Evolutionary conservation across 2,113 vertebrate species (phyloP).

Genomic region (Bothrops jararaca): DNA sequence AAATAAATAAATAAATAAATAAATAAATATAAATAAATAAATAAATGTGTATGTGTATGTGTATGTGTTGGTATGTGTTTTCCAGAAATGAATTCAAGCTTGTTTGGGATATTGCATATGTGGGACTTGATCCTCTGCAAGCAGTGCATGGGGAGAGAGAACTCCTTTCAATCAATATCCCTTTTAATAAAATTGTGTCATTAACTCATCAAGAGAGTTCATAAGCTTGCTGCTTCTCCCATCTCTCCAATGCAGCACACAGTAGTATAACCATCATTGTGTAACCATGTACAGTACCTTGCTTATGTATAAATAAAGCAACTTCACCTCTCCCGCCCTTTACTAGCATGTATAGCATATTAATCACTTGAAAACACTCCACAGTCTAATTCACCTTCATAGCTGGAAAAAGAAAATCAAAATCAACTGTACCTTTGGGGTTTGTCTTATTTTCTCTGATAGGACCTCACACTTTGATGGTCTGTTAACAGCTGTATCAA

Average conservation of each 20-base stretch:
- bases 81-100: not conserved
- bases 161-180: not conserved
- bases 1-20: too few relatives aligned
- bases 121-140: not conserved
- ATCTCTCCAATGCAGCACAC: not conserved
- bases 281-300: not conserved
- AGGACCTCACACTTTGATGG: constrained; percentile 23
- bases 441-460: constrained; percentile 24
- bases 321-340: constrained; percentile 11
- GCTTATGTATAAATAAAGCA: constrained; percentile 17
- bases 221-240: not conserved
- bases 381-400: constrained; percentile 30
- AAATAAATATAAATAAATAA: too few relatives aligned
- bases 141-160: not conserved
- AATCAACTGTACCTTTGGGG: not conserved
- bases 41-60: too few relatives aligned
- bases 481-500: constrained; percentile 14
- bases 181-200: not conserved
- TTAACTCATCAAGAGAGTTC: not conserved
- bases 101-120: not conserved
- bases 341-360: not conserved
- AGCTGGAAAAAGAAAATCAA: constrained; percentile 5
- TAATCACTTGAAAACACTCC: constrained; percentile 23
- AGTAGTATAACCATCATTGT: not conserved
- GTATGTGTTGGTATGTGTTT: not conserved